Conservation (phyloP, 2,797 vertebrate genomes). For the Aulostomus chinensis region DNA sequence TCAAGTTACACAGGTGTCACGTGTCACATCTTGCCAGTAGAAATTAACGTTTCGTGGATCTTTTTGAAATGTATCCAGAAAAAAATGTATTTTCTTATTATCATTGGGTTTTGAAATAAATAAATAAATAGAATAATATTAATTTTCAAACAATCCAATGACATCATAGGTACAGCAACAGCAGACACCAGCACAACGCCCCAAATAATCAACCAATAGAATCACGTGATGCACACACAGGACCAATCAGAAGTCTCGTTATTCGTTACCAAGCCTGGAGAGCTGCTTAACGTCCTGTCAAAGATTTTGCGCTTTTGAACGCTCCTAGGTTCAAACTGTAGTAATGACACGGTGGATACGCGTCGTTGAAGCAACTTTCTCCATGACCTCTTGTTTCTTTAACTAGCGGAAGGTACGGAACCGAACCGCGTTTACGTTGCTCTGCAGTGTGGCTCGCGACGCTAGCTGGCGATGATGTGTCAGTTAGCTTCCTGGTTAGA, state of each 20-base stretch:
- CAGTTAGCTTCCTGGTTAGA: background rate
- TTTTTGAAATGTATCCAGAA: too few relatives aligned
- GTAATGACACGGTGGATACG: conserved; percentile 63
- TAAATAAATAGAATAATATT: background rate
- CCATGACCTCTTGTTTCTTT: conserved; percentile 48
- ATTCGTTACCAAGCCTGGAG: conserved; percentile 28
- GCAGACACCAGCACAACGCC: background rate
- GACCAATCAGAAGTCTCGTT: conserved; percentile 69
- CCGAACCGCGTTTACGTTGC: background rate
- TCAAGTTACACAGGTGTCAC: too few relatives aligned
- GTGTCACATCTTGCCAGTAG: too few relatives aligned
- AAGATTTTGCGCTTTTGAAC: conserved; percentile 9
- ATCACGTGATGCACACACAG: background rate
- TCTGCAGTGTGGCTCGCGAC: background rate
- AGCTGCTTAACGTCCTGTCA: conserved; percentile 24
- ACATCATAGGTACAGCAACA: conserved; percentile 35
- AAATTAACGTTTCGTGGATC: too few relatives aligned
- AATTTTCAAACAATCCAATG: too few relatives aligned
- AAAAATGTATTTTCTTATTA: background rate
- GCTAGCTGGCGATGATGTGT: conserved; percentile 52
- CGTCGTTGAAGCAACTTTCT: conserved; percentile 39
- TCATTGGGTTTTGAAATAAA: background rate
- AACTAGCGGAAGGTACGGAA: conserved; percentile 81
- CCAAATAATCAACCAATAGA: conserved; percentile 59
- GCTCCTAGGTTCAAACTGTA: conserved; percentile 1